Percentiles rank a stretch among this genome's conserved stretches.
These are phyloP conservation scores for Pipistrellus pipistrellus DNA, from an alignment of 2,797 vertebrate species.

Conservation along the genomic window DNA sequence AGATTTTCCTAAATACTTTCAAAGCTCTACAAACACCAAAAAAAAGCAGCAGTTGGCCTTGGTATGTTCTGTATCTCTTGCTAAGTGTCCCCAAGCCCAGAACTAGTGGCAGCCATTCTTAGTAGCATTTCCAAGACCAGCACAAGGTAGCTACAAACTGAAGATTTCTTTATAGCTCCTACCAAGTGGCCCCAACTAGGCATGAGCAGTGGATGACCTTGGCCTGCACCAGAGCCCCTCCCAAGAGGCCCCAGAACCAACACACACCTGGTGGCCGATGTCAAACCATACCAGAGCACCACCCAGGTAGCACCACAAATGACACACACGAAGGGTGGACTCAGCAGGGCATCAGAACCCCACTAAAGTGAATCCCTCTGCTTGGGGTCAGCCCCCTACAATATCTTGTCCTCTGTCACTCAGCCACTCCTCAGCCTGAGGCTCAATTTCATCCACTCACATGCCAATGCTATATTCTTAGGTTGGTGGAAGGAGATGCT, in stretches of 20 bases:
- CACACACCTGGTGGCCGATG: not conserved
- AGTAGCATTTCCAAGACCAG: not conserved
- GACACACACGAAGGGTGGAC: not conserved
- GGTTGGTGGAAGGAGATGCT: too few species aligned
- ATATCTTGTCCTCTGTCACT: not conserved
- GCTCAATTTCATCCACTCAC: not conserved
- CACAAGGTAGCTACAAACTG: not conserved
- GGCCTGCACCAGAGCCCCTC: not conserved
- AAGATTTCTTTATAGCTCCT: not conserved
- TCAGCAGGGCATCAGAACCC: not conserved
- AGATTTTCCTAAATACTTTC: not conserved
- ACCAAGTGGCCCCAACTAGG: not conserved
- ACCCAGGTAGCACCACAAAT: not conserved
- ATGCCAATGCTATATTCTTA: not conserved
- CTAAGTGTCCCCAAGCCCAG: not conserved
- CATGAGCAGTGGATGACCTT: not conserved
- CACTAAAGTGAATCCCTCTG: not conserved
- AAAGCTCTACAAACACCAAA: not conserved
- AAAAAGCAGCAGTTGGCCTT: not conserved
- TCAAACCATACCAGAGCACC: not conserved
- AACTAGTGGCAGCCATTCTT: not conserved
- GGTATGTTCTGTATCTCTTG: not conserved
- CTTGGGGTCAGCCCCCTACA: not conserved
- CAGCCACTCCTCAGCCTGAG: not conserved
- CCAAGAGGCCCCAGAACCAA: not conserved